Evolutionary conservation across 2,113 vertebrate species (phyloP).

Genomic region (Toxotes chatareus): DNA sequence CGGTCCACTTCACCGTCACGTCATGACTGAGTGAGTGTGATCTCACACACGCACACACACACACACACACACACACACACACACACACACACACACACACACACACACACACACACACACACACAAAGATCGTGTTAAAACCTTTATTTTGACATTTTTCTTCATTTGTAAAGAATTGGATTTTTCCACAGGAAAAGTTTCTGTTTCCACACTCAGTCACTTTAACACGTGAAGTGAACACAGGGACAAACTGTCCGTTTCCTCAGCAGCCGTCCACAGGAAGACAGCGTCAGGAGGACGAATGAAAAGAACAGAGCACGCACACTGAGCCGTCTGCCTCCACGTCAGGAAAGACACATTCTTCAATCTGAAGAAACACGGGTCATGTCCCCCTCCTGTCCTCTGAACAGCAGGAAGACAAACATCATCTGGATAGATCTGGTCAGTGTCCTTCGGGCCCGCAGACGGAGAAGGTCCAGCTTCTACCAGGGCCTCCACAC

Average conservation of each 20-base stretch:
- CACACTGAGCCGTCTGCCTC: background rate
- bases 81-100: no score
- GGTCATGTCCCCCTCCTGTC: conserved; percentile 3
- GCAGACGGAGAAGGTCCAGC: background rate
- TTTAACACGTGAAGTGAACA: conserved; percentile 35
- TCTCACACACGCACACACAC: no score
- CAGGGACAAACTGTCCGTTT: conserved; percentile 22
- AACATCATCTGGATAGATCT: conserved; percentile 5
- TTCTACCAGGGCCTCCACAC: background rate
- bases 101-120: background rate
- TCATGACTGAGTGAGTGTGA: no score
- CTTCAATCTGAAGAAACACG: conserved; percentile 52
- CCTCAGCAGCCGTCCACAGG: no score
- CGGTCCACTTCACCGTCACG: conserved; percentile 72
- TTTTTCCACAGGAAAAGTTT: conserved; percentile 45
- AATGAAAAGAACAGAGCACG: conserved; percentile 14
- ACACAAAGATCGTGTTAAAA: background rate
- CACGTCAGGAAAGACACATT: background rate
- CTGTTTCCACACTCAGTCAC: conserved; percentile 27
- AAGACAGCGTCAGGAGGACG: conserved; percentile 15
- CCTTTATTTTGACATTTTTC: conserved; percentile 54
- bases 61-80: no score
- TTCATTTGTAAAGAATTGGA: background rate
- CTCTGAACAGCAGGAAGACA: conserved; percentile 2
- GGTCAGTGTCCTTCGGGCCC: conserved; percentile 50